These are phyloP conservation scores for Condylura cristata DNA, from an alignment of 2,113 vertebrate genomes.

Conservation along the genomic window DNA sequence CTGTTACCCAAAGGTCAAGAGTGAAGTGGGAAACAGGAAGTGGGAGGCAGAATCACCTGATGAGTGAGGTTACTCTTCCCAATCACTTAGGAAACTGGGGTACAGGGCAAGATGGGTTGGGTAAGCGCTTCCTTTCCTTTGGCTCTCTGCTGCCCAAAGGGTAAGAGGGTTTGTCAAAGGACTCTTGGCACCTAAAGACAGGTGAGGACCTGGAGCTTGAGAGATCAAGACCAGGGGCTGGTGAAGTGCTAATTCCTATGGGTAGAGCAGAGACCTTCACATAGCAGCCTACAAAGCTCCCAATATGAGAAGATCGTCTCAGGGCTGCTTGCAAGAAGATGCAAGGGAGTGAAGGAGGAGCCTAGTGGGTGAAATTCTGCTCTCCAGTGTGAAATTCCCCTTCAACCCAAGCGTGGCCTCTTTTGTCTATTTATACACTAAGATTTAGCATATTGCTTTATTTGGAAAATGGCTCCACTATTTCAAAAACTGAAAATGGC, in stretches of 20 bases:
- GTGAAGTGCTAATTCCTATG: neutral
- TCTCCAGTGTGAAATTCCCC: neutral
- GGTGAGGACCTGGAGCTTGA: neutral
- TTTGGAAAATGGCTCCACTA: neutral
- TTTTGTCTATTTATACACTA: neutral
- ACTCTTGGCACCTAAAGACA: neutral
- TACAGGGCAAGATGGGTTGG: neutral
- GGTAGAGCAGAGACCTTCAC: neutral
- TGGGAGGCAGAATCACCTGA: neutral
- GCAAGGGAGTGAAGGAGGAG: neutral
- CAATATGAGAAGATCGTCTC: neutral
- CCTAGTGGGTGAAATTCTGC: neutral
- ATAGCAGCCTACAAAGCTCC: neutral
- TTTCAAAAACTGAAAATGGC: neutral
- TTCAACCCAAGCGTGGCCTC: neutral
- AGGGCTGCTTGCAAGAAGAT: neutral
- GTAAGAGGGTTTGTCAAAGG: neutral
- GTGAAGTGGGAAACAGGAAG: neutral
- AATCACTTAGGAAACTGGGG: neutral
- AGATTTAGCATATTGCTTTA: neutral
- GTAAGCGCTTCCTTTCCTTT: neutral
- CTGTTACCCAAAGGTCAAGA: neutral
- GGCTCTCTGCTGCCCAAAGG: neutral
- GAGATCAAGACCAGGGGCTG: neutral
- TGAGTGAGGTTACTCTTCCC: neutral